Percentiles rank a stretch among this genome's conserved stretches.
Evolutionary conservation across 2,888 invertebrate genomes (phyloP).

Genomic region (Perizoma affinitatum): DNA sequence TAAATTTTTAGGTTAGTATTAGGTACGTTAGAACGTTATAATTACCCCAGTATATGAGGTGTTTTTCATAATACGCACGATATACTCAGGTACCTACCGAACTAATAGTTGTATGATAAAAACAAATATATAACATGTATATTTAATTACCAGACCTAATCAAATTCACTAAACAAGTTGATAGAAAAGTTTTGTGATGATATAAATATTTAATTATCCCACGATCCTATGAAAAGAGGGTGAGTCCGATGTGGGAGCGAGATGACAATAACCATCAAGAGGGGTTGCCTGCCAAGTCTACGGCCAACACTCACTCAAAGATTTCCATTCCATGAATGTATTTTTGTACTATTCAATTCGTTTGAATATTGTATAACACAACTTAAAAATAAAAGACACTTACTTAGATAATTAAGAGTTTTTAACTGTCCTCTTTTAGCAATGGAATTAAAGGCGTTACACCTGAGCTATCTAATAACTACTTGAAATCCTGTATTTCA

Average conservation of each 20-base stretch:
- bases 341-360: too few species aligned
- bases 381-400: too few species aligned
- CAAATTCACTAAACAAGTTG: slow-evolving; percentile 26
- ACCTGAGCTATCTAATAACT: too few species aligned
- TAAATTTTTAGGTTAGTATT: too few species aligned
- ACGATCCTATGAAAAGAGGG: slow-evolving; percentile 70
- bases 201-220: slow-evolving; percentile 82
- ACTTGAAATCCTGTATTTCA: too few species aligned
- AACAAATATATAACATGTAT: too few species aligned
- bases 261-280: slow-evolving; percentile 64
- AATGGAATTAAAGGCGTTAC: too few species aligned
- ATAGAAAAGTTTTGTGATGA: slow-evolving; percentile 57
- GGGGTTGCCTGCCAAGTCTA: slow-evolving; percentile 75
- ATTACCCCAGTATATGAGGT: neutral
- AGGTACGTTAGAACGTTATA: too few species aligned
- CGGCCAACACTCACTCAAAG: slow-evolving; percentile 47
- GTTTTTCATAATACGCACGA: neutral
- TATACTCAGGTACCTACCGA: neutral
- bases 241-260: slow-evolving; percentile 60
- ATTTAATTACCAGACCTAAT: neutral
- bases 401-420: too few species aligned
- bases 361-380: too few species aligned
- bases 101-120: too few species aligned
- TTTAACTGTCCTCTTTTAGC: too few species aligned
- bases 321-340: slow-evolving; percentile 56